Conservation (phyloP, 2,888 invertebrate species). For the Lamellibrachia satsuma region DNA sequence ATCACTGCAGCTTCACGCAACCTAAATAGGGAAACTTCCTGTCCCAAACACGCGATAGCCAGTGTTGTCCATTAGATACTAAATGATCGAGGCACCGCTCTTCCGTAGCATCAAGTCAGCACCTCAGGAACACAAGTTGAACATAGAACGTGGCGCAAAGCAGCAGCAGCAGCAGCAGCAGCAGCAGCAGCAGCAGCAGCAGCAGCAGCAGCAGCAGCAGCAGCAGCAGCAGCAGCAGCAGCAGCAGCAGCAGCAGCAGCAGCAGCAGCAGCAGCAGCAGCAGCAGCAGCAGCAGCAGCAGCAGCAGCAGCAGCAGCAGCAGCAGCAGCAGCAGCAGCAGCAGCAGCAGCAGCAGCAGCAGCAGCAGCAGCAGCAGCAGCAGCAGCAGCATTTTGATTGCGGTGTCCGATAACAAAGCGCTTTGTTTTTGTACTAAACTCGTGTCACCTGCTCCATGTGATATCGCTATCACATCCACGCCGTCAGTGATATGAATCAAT, state of each 20-base stretch:
- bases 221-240: conserved; percentile 22
- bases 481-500: neutral
- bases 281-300: conserved; percentile 22
- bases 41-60: too few species aligned
- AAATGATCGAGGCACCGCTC: too few species aligned
- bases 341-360: conserved; percentile 19
- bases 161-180: conserved; percentile 25
- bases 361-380: conserved; percentile 20
- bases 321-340: conserved; percentile 25
- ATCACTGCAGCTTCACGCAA: too few species aligned
- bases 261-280: conserved; percentile 24
- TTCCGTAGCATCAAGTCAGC: too few species aligned
- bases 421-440: neutral
- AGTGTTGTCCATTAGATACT: too few species aligned
- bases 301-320: conserved; percentile 24
- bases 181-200: conserved; percentile 24
- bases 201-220: conserved; percentile 23
- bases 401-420: neutral
- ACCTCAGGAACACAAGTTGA: too few species aligned
- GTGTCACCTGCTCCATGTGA: neutral
- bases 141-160: too few species aligned
- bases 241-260: conserved; percentile 24
- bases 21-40: too few species aligned
- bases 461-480: neutral
- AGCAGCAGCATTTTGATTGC: conserved; percentile 14